Evolutionary conservation across 2,113 vertebrate genomes (phyloP).

Genomic region (Pantherophis guttatus): DNA sequence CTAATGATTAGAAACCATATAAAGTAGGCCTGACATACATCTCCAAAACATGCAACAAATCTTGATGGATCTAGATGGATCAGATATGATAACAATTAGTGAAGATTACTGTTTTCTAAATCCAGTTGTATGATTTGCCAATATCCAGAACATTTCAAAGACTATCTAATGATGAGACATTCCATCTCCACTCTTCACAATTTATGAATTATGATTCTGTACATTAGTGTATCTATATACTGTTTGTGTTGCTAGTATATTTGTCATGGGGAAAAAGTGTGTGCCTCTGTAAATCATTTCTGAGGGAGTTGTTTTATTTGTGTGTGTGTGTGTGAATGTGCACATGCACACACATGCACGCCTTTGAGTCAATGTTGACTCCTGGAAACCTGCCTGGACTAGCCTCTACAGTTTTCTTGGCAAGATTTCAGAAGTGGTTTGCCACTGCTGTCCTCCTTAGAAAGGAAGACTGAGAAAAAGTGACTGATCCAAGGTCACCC

Average conservation of each 20-base stretch:
- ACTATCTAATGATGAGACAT: not conserved
- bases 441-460: not conserved
- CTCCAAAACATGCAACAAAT: not conserved
- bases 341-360: not conserved
- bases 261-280: not conserved
- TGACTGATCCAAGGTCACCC: not conserved
- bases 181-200: not conserved
- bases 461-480: not conserved
- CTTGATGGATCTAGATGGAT: not conserved
- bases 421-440: not conserved
- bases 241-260: not conserved
- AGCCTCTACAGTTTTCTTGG: not conserved
- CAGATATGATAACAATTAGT: not conserved
- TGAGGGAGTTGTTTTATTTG: not conserved
- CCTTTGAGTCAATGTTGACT: not conserved
- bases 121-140: not conserved
- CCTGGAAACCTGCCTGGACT: not conserved
- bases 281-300: not conserved
- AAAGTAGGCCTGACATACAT: not conserved
- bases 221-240: not conserved
- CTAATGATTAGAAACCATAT: not conserved
- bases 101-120: not conserved
- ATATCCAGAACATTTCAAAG: not conserved
- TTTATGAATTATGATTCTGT: not conserved
- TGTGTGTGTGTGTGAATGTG: too few species aligned